A percentile compares a stretch with the other conserved stretches of the same genome.
These are phyloP conservation scores for Parnassius orleans DNA, from an alignment of 2,888 invertebrate genomes.

Conservation along the genomic window DNA sequence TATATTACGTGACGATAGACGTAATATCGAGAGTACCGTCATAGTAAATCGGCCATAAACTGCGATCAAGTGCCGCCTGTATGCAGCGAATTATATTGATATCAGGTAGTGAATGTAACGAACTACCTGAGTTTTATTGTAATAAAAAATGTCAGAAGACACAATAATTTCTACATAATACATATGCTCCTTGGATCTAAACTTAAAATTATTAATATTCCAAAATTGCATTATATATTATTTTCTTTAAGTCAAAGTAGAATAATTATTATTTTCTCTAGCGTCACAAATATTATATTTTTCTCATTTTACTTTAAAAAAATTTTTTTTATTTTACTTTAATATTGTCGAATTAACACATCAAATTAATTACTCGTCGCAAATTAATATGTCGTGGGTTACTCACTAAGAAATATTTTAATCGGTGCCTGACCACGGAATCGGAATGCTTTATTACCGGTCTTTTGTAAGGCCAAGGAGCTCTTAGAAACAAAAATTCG, in stretches of 20 bases:
- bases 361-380: slow-evolving; percentile 18
- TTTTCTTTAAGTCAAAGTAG: too few species aligned
- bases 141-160: too few species aligned
- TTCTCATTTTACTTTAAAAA: too few species aligned
- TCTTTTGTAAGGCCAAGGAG: slow-evolving; percentile 24
- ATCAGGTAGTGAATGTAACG: too few species aligned
- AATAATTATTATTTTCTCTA: too few species aligned
- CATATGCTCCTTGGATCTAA: too few species aligned
- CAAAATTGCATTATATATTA: too few species aligned
- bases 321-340: too few species aligned
- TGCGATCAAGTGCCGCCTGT: slow-evolving; percentile 46
- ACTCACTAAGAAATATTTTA: slow-evolving; percentile 27
- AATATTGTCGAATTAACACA: neutral
- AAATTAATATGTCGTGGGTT: slow-evolving; percentile 22
- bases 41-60: slow-evolving; percentile 67
- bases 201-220: too few species aligned
- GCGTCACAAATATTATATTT: too few species aligned
- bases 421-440: slow-evolving; percentile 27
- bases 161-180: too few species aligned
- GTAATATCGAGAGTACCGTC: slow-evolving; percentile 63
- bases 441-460: slow-evolving; percentile 24
- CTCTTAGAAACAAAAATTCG: slow-evolving; percentile 46
- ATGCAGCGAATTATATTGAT: slow-evolving; percentile 42
- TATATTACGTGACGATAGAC: slow-evolving; percentile 61
- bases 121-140: too few species aligned